Evolutionary conservation across 2,888 invertebrate species (phyloP).

Genomic region (Clivina fossor): DNA sequence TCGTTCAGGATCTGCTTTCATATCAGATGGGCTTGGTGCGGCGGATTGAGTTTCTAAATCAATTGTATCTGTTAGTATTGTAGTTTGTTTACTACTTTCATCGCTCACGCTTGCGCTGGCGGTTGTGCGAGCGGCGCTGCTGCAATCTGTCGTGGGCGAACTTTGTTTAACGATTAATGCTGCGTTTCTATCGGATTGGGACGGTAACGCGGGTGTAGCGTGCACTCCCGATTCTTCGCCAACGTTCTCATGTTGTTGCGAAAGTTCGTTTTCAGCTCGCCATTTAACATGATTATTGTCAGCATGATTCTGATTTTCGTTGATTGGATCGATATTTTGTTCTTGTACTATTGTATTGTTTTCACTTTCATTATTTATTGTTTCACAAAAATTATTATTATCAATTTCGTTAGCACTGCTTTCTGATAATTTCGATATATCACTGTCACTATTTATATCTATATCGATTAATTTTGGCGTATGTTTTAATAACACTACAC

Average conservation of each 20-base stretch:
- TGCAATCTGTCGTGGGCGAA: constrained; percentile 16
- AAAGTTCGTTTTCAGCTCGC: constrained; percentile 6
- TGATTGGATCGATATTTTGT: constrained; percentile 9
- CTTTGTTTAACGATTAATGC: constrained; percentile 32
- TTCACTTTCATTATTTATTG: constrained; percentile 21
- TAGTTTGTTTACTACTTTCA: constrained; percentile 27
- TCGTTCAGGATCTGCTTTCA: constrained; percentile 19
- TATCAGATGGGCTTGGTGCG: constrained; percentile 15
- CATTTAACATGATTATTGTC: not conserved
- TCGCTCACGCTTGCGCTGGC: constrained; percentile 24
- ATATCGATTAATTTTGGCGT: not conserved
- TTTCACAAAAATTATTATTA: constrained; percentile 14
- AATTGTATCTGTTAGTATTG: too few relatives aligned
- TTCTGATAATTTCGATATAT: constrained; percentile 17
- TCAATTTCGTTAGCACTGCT: constrained; percentile 3
- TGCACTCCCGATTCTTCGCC: constrained; percentile 27
- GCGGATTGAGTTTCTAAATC: constrained; percentile 25
- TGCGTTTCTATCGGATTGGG: constrained; percentile 7
- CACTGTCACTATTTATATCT: constrained; percentile 19
- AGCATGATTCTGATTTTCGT: not conserved
- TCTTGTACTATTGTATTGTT: constrained; percentile 2
- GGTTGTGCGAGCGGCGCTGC: too few relatives aligned
- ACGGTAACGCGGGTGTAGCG: constrained; percentile 4
- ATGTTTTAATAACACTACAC: constrained; percentile 26
- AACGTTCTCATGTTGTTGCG: constrained; percentile 27